Percentiles rank a stretch among this genome's conserved stretches.
phyloP scores from a whole-genome alignment of 2,797 vertebrate species.

The Tamandua tetradactyla region DNA sequence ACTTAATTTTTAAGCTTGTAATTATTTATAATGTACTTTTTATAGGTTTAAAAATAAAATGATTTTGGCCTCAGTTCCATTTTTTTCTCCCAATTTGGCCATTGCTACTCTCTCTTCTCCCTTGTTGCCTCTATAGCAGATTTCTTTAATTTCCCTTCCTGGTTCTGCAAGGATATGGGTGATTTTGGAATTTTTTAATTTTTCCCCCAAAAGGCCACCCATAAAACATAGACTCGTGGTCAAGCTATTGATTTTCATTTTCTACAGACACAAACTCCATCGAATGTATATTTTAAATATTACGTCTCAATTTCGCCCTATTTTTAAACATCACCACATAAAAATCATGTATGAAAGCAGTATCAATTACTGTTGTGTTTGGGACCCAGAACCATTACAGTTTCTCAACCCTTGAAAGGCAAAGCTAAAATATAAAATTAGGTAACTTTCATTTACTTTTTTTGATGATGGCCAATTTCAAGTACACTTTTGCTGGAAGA shows the following conservation, averaged over 20 bases:
- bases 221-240: background rate
- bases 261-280: background rate
- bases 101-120: background rate
- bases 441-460: background rate
- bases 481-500: background rate
- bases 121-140: background rate
- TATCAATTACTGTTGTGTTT: conserved; percentile 20
- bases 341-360: background rate
- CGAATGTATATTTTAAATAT: conserved; percentile 39
- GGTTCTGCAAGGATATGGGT: background rate
- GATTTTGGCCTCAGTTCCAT: conserved; percentile 55
- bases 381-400: background rate
- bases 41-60: conserved; percentile 65
- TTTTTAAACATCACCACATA: conserved; percentile 47
- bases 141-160: background rate
- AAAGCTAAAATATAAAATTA: conserved; percentile 24
- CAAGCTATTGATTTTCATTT: conserved; percentile 35
- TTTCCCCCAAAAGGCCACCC: background rate
- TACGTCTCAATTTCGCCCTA: background rate
- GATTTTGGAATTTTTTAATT: background rate
- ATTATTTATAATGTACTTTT: conserved; percentile 72
- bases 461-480: background rate
- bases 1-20: conserved; percentile 82
- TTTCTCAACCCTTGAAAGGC: conserved; percentile 32
- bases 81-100: conserved; percentile 15